Conservation (phyloP, 2,888 invertebrate species). For the Proisotoma minuta region DNA sequence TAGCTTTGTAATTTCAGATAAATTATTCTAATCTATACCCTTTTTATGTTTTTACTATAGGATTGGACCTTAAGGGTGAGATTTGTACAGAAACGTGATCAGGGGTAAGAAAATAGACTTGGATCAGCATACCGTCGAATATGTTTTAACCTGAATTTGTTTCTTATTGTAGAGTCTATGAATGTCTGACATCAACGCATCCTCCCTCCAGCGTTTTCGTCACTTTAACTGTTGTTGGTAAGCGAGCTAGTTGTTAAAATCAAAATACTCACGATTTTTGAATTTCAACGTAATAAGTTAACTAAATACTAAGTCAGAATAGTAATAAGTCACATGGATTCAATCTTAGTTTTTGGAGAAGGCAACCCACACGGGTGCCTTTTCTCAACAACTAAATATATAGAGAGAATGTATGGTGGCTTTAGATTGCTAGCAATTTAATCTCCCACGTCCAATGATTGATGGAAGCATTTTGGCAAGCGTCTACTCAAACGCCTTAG, state of each 20-base stretch:
- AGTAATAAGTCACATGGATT: no score
- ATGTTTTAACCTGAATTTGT: background rate
- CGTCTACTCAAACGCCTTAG: background rate
- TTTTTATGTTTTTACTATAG: conserved; percentile 44
- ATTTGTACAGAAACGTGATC: conserved; percentile 52
- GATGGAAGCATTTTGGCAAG: conserved; percentile 16
- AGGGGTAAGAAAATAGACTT: background rate
- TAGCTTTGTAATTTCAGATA: no score
- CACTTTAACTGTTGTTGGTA: conserved; percentile 52
- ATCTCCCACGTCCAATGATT: conserved; percentile 14
- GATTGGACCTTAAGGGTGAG: conserved; percentile 54
- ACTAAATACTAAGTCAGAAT: no score
- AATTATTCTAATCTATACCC: no score
- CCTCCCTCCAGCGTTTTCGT: conserved; percentile 53
- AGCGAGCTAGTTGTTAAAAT: background rate
- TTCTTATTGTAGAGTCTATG: conserved; percentile 49
- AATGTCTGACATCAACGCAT: conserved; percentile 53
- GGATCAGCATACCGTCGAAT: background rate
- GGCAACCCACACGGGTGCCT: no score
- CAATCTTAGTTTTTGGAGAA: no score
- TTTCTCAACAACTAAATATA: no score
- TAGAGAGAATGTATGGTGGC: background rate
- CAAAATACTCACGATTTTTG: background rate
- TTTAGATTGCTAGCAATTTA: conserved; percentile 2
- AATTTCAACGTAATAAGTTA: conserved; percentile 2